These are phyloP conservation scores for Orientallactaga sibirica DNA, from an alignment of 2,797 vertebrate species.

Conservation along the genomic window DNA sequence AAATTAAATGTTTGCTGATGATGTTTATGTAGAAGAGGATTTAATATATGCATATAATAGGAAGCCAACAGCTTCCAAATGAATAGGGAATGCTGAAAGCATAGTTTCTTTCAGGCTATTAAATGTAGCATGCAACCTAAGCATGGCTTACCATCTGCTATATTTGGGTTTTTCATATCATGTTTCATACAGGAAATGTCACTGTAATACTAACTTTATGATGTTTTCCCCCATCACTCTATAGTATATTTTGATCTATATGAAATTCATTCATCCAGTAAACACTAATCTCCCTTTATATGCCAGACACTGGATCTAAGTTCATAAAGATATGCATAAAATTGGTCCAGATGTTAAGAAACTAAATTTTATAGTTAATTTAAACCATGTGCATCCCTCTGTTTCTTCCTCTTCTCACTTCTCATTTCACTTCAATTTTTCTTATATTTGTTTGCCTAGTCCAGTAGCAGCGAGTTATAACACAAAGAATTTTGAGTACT, in stretches of 20 bases:
- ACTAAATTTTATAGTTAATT: slow-evolving; percentile 68
- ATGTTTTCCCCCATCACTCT: slow-evolving; percentile 50
- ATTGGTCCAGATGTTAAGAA: slow-evolving; percentile 69
- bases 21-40: slow-evolving; percentile 27
- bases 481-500: background rate
- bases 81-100: slow-evolving; percentile 47
- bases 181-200: slow-evolving; percentile 77
- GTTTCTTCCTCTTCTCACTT: slow-evolving; percentile 48
- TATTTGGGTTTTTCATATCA: slow-evolving; percentile 73
- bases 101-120: slow-evolving; percentile 68
- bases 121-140: slow-evolving; percentile 66
- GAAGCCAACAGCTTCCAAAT: slow-evolving; percentile 54
- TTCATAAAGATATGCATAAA: slow-evolving; percentile 61
- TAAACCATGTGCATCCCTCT: slow-evolving; percentile 59
- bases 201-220: slow-evolving; percentile 68
- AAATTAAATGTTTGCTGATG: slow-evolving; percentile 42
- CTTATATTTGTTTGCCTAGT: slow-evolving; percentile 29
- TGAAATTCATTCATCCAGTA: slow-evolving; percentile 75
- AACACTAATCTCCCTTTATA: slow-evolving; percentile 74
- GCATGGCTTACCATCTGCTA: slow-evolving; percentile 65
- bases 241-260: slow-evolving; percentile 74
- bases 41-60: slow-evolving; percentile 15
- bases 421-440: background rate
- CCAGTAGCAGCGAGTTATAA: slow-evolving; percentile 18
- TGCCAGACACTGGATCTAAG: slow-evolving; percentile 59